Conservation (phyloP, 2,797 vertebrate genomes). For the Chelonia mydas region DNA sequence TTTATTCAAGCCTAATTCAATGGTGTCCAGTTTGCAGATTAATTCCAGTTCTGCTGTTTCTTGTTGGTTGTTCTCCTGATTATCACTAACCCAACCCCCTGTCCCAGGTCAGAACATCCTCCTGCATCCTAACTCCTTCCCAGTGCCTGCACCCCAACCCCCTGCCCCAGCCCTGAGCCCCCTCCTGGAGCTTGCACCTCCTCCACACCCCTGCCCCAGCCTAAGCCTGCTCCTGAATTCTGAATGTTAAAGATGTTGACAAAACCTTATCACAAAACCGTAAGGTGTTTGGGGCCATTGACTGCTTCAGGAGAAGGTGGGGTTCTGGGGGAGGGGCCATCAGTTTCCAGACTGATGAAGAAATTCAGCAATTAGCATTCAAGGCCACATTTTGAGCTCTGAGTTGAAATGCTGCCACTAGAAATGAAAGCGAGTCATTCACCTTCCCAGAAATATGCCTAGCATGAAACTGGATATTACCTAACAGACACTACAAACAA, state of each 20-base stretch:
- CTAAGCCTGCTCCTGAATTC: not conserved
- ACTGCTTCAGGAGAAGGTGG: not conserved
- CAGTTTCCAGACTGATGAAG: not conserved
- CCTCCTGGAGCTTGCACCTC: too few species aligned
- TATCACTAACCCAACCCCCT: too few species aligned
- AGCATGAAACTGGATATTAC: not conserved
- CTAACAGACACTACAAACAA: not conserved
- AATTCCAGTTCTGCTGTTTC: too few species aligned
- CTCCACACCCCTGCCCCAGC: too few species aligned
- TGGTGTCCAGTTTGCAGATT: too few species aligned
- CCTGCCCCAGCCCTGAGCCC: too few species aligned
- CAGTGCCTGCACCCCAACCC: too few species aligned
- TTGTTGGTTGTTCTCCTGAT: too few species aligned
- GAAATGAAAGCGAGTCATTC: not conserved
- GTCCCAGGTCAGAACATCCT: too few species aligned
- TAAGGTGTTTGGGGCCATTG: not conserved
- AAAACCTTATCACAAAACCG: fast-evolving
- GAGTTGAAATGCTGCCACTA: not conserved
- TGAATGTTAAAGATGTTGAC: not conserved
- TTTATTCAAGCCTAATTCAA: too few species aligned
- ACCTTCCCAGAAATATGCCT: not conserved
- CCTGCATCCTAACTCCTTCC: too few species aligned
- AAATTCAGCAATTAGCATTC: not conserved
- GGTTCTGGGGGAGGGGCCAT: too few species aligned
- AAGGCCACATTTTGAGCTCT: not conserved